Conservation (phyloP, 2,888 invertebrate genomes). For the Trypoxylon attenuatum region DNA sequence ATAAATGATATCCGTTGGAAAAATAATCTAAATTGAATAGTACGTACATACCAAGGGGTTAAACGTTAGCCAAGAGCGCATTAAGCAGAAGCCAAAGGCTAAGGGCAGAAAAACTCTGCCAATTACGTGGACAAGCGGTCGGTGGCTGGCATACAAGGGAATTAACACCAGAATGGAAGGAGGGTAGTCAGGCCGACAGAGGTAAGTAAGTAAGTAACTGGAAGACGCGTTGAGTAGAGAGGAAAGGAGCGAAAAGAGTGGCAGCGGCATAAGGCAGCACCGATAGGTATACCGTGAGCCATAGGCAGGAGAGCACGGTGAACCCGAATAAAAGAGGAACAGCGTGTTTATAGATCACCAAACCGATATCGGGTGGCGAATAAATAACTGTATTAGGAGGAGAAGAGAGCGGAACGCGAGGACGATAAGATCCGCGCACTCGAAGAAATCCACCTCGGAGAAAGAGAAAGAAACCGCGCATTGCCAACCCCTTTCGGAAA, state of each 20-base stretch:
- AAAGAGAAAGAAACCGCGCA: constrained; percentile 18
- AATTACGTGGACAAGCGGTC: constrained; percentile 32
- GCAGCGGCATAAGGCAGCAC: constrained; percentile 17
- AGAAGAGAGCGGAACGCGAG: constrained; percentile 39
- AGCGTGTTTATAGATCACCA: constrained; percentile 60
- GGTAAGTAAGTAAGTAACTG: background rate
- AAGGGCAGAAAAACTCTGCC: constrained; percentile 17
- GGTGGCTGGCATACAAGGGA: constrained; percentile 9
- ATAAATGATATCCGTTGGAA: too few species aligned
- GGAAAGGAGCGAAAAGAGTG: constrained; percentile 6
- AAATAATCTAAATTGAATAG: too few species aligned
- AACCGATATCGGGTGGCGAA: constrained; percentile 62
- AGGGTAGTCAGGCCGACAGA: background rate
- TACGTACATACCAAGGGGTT: too few species aligned
- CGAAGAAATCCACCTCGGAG: constrained; percentile 13
- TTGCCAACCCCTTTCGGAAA: constrained; percentile 55
- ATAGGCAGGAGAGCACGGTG: constrained; percentile 4
- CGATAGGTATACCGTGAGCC: too few species aligned
- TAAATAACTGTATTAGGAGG: constrained; percentile 72
- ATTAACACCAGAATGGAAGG: constrained; percentile 3
- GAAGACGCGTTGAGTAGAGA: constrained; percentile 1
- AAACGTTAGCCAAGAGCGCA: too few species aligned
- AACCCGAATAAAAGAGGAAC: constrained; percentile 39
- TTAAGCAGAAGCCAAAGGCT: too few species aligned
- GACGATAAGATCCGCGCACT: constrained; percentile 62